Evolutionary conservation across 1,140 invertebrate genomes (phyloP), one percentile per base, ranked within the genome.

Genomic region (Chironomus striatipennis): DNA sequence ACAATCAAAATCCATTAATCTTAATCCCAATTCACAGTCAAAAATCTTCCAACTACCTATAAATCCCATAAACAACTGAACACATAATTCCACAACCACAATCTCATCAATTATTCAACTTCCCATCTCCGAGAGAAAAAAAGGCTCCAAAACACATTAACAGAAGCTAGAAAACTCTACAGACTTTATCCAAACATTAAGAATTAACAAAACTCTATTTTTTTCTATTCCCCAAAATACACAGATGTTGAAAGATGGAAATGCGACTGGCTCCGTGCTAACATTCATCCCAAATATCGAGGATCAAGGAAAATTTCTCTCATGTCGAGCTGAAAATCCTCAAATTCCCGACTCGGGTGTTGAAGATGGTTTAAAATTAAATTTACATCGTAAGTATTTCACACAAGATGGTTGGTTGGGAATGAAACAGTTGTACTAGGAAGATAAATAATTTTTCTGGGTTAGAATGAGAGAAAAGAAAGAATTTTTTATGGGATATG

Each of bases 331-430:
- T 9, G 87, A 87, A 77, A 89, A 89, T 74, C 85, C 86, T 17
- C 82, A 84, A 75, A 88, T 91, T 76, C 85, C 86, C 20, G 85
- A 88, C 77, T 88, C 87, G 74, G 85, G 86, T 74, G 82, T 88
- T 75, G 87, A 89, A 79, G 87, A 90, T 77, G 85, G 84, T 74
- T 89, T 88, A 86, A 87, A 88, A 80, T 85, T 92, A 74, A 87
- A 90, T 81, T 88, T 92, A 79, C 84, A 90, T 79, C 90, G 90
- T 91, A 83, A 90, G 90, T 88, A 34, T 42, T n/a, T 78, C 34
- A 70, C 21, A 34, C 24, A 34, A 34, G 24, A 34, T 34, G 24
- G 1, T 34, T n/a, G n/a, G n/a, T 34, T 34, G 24, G 24, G 24
- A 34, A 34, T 34, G 24, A 5, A 34, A n/a, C n/a, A 34, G 24